A percentile compares a stretch with the other conserved stretches of the same genome.
Evolutionary conservation across 2,113 vertebrate species (phyloP).

Genomic region (Dendropsophus ebraccatus): DNA sequence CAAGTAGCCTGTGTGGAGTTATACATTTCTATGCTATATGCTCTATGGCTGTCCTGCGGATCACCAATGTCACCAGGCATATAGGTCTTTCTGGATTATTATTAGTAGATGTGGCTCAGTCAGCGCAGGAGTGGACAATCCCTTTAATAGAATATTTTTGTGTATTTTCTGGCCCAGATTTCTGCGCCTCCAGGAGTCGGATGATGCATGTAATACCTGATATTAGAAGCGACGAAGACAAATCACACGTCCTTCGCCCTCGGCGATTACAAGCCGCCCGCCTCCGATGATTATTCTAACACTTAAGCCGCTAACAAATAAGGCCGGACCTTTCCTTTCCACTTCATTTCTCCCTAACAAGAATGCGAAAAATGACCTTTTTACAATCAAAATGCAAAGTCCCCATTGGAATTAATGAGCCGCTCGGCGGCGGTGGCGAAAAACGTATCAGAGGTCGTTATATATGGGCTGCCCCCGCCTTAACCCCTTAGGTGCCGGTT

Average conservation of each 20-base stretch:
- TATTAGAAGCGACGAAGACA: neutral
- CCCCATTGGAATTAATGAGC: conserved; percentile 29
- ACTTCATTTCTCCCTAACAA: conserved; percentile 49
- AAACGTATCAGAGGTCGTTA: neutral
- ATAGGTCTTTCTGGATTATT: no score
- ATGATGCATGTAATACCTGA: neutral
- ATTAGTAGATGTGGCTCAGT: no score
- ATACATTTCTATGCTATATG: no score
- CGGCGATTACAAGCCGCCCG: neutral
- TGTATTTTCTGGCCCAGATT: no score
- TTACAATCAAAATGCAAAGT: conserved; percentile 42
- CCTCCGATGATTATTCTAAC: conserved; percentile 8
- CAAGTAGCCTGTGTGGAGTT: no score
- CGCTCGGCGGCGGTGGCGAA: neutral
- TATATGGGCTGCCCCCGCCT: neutral
- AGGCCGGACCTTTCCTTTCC: conserved; percentile 41
- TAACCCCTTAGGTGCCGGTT: neutral
- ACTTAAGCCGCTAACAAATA: conserved; percentile 31
- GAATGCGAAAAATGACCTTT: conserved; percentile 40
- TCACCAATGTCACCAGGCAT: no score
- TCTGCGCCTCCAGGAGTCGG: neutral
- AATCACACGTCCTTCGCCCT: neutral
- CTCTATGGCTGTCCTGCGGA: no score
- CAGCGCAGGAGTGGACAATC: no score
- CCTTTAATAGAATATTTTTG: no score